These are phyloP conservation scores for Cyprinella venusta DNA, from an alignment of 2,797 vertebrate genomes.

Conservation along the genomic window DNA sequence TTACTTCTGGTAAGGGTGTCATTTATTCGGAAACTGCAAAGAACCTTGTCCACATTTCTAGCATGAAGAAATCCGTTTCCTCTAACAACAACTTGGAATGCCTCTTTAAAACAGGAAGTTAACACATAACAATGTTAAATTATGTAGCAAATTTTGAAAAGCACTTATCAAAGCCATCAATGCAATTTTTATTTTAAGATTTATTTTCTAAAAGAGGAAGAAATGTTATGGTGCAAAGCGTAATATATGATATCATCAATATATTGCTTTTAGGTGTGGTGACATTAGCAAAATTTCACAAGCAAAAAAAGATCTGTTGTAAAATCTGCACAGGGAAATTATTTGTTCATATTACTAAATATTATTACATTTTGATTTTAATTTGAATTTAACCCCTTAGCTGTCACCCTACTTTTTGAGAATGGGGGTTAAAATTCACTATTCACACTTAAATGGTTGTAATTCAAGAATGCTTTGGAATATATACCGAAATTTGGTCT, in stretches of 20 bases:
- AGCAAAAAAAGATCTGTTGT: background rate
- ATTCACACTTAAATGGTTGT: too few species aligned
- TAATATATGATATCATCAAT: background rate
- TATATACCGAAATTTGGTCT: too few species aligned
- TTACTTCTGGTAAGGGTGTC: slow-evolving; percentile 93
- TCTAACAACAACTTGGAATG: slow-evolving; percentile 94
- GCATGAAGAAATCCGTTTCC: slow-evolving; percentile 95
- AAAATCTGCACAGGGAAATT: background rate
- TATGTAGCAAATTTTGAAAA: background rate
- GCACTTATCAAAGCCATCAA: background rate
- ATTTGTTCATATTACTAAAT: background rate
- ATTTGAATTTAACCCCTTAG: background rate
- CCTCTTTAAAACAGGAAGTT: slow-evolving; percentile 75
- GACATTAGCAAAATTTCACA: background rate
- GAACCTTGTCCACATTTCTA: slow-evolving; percentile 90
- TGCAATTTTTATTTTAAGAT: background rate
- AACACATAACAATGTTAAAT: slow-evolving; percentile 7
- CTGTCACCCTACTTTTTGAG: too few species aligned
- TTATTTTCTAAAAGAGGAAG: background rate
- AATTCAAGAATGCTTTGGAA: too few species aligned
- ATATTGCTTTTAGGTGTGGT: background rate
- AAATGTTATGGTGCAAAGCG: background rate
- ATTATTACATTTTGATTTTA: background rate
- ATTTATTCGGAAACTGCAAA: slow-evolving; percentile 97
- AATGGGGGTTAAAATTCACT: too few species aligned